These are phyloP conservation scores for Etheostoma perlongum DNA, from an alignment of 2,797 vertebrate species.

Conservation along the genomic window DNA sequence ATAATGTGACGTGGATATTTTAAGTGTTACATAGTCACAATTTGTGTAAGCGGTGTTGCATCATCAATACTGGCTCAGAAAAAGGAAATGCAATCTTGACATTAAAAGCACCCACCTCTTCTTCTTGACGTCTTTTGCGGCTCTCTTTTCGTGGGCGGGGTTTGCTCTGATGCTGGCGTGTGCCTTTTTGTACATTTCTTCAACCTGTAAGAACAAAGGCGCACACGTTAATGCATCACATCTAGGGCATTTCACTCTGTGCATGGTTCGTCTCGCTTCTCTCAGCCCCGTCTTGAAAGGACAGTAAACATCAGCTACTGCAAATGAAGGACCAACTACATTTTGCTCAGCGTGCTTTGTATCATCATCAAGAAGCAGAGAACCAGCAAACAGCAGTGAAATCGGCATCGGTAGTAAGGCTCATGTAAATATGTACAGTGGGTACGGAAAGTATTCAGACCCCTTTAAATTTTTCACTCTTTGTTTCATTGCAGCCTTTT, in stretches of 20 bases:
- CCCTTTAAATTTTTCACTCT: too few species aligned
- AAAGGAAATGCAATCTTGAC: neutral
- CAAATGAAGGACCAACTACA: conserved; percentile 87
- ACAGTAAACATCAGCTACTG: conserved; percentile 77
- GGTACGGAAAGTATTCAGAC: too few species aligned
- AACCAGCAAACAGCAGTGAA: conserved; percentile 3
- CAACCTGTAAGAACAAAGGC: conserved; percentile 83
- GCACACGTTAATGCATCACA: fast-evolving
- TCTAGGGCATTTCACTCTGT: fast-evolving
- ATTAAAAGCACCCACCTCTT: conserved; percentile 89
- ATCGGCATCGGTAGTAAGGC: neutral
- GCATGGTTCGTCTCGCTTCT: fast-evolving
- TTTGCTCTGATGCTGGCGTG: conserved; percentile 93
- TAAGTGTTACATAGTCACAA: neutral
- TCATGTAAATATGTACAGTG: neutral
- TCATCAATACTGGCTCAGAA: neutral
- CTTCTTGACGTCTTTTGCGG: conserved; percentile 94
- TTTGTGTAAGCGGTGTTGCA: neutral
- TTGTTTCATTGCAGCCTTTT: too few species aligned
- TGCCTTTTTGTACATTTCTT: conserved; percentile 98
- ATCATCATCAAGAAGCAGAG: conserved; percentile 78
- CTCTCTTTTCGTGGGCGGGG: conserved; percentile 95
- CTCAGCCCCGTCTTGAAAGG: conserved; percentile 63
- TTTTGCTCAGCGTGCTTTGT: conserved; percentile 77
- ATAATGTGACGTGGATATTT: neutral